A percentile compares a stretch with the other conserved stretches of the same genome.
Evolutionary conservation across 1,140 invertebrate species (phyloP).

Genomic region (Aleiodes sp.): DNA sequence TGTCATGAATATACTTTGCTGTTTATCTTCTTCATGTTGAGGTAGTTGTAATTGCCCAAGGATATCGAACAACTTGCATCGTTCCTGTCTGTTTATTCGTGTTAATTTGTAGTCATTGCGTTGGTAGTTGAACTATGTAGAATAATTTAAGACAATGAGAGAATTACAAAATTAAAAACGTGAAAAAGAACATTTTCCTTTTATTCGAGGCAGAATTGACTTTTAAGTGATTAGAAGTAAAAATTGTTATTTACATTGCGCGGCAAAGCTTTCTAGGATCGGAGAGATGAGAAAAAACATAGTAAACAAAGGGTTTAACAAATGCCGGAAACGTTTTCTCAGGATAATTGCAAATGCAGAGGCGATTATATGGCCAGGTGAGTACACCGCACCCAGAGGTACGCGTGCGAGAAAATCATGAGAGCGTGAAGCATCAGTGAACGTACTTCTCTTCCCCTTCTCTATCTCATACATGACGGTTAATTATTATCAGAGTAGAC

Average conservation of each 20-base stretch:
- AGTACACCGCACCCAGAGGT: slow-evolving; percentile 5
- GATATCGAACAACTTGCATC: slow-evolving; percentile 6
- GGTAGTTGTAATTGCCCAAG: not conserved
- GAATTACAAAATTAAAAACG: not conserved
- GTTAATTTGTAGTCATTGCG: slow-evolving; percentile 12
- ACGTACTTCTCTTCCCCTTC: no score
- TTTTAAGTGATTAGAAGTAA: no score
- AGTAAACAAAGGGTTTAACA: not conserved
- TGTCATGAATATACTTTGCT: not conserved
- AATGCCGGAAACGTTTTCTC: slow-evolving; percentile 6
- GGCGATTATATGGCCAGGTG: slow-evolving; percentile 12
- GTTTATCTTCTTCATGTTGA: not conserved
- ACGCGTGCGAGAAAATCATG: slow-evolving; percentile 14
- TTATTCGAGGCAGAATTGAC: no score
- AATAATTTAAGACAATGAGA: slow-evolving; percentile 35
- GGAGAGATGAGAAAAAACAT: not conserved
- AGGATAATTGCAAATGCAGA: not conserved
- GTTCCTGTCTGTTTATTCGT: not conserved
- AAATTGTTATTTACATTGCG: no score
- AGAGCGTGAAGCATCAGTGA: slow-evolving; percentile 27
- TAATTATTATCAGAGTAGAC: slow-evolving; percentile 21
- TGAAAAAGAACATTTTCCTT: no score
- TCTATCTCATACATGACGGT: not conserved
- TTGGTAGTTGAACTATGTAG: slow-evolving; percentile 27
- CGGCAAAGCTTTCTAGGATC: no score